Evolutionary conservation across 2,888 invertebrate genomes (phyloP), one percentile per base, ranked within the genome.

Genomic region (Nomada flava): DNA sequence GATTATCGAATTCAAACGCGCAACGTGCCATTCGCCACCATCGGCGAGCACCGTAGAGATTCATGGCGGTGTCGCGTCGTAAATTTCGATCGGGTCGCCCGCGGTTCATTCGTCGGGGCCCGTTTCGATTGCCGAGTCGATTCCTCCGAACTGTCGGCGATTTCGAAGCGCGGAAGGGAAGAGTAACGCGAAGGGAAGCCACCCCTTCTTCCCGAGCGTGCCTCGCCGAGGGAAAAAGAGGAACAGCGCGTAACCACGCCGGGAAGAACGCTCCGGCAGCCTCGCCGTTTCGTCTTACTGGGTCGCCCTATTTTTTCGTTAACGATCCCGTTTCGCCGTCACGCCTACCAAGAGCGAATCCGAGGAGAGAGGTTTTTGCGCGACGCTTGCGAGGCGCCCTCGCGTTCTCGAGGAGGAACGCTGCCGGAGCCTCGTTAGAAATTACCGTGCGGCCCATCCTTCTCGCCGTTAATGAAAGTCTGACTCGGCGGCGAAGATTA

Each of bases 381-480:
- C 57, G 75, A 68, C 69, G 67, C 55, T 83, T 65, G 76, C 83
- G 63, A 80, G 76, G 76, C 82, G 68, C 74, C 76, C 82, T 76
- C 85, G 72, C 67, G 62, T 77, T 68, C 71, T 71, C 65, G 59
- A 67, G 71, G 68, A 68, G 76, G 55, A 72, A 47, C 64, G 47
- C 26, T 20, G 74, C 68, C 44, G 76, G 68, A 60, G 76, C 75
- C 88, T 88, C 88, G 85, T 88, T 88, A 86, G 88, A 85, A 88
- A 88, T 85, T 83, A 88, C 82, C 82, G 83, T 36, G 79, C 79
- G 75, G 79, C 85, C 82, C 82, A 76, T 86, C 83, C 83, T 77
- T 83, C 85, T 79, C 78, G 74, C 78, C 85, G 85, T 88, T 89
- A 89, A 88, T 83, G 86, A 88, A 88, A 88, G 79, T 79, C 74